Evolutionary conservation across 2,113 vertebrate genomes (phyloP).

Genomic region (Phrynocephalus versicolor): DNA sequence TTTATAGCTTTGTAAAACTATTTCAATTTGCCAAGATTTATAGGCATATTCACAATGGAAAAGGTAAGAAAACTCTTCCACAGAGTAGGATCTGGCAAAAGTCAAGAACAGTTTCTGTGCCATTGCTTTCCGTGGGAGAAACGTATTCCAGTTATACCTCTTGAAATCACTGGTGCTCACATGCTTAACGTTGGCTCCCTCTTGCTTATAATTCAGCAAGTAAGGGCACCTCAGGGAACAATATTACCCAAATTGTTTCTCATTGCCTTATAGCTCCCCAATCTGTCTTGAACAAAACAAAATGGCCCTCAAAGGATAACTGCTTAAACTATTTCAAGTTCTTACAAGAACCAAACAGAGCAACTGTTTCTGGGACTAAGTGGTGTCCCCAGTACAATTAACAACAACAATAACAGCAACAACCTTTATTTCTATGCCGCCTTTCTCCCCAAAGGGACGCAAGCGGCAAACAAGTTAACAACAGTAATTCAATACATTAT

Average conservation of each 20-base stretch:
- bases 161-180: neutral
- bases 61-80: neutral
- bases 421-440: no score
- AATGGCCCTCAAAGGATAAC: neutral
- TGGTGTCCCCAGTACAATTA: no score
- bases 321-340: neutral
- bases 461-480: no score
- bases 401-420: no score
- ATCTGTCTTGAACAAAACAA: neutral
- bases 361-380: no score
- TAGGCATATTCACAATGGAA: neutral
- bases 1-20: neutral
- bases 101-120: neutral
- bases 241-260: neutral
- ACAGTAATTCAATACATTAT: no score
- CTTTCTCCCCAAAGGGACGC: no score
- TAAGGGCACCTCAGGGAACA: neutral
- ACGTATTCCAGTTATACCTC: no score
- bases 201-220: neutral
- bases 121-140: neutral
- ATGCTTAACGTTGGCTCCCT: neutral
- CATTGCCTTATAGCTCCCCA: neutral
- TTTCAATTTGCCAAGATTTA: neutral
- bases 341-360: no score
- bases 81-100: neutral